phyloP scores from a whole-genome alignment of 53 echinoderm and acorn worm genomes.

The Patiria pectinifera region DNA sequence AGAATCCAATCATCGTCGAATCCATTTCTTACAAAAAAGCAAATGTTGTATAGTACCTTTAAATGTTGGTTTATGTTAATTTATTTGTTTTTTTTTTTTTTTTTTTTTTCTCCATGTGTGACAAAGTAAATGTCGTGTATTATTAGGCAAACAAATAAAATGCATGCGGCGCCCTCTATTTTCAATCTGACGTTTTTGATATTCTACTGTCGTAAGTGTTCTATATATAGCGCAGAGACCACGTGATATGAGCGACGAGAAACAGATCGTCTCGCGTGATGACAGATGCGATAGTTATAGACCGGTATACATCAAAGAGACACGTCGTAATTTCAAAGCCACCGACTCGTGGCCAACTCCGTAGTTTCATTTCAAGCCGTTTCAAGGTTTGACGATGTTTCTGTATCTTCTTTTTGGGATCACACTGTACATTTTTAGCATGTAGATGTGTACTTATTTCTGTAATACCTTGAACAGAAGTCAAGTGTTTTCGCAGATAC shows the following conservation, averaged over 20 bases:
- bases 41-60: too few species aligned
- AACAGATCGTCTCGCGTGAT: not conserved
- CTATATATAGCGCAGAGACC: not conserved
- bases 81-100: too few species aligned
- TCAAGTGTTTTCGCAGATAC: too few species aligned
- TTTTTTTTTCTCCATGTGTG: too few species aligned
- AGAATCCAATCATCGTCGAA: too few species aligned
- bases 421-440: not conserved
- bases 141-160: too few species aligned
- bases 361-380: not conserved
- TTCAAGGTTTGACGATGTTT: not conserved
- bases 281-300: constrained; percentile 32
- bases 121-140: too few species aligned
- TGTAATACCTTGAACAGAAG: too few species aligned
- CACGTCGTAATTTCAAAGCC: constrained; percentile 18
- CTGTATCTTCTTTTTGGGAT: not conserved
- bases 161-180: not conserved
- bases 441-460: too few species aligned
- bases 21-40: too few species aligned
- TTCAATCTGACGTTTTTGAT: not conserved
- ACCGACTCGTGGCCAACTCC: constrained; percentile 26
- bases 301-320: constrained; percentile 37
- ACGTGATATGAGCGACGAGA: not conserved
- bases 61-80: too few species aligned
- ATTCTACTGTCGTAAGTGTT: not conserved